Conservation (phyloP, 2,888 invertebrate genomes). For the Drosophila mulleri region DNA sequence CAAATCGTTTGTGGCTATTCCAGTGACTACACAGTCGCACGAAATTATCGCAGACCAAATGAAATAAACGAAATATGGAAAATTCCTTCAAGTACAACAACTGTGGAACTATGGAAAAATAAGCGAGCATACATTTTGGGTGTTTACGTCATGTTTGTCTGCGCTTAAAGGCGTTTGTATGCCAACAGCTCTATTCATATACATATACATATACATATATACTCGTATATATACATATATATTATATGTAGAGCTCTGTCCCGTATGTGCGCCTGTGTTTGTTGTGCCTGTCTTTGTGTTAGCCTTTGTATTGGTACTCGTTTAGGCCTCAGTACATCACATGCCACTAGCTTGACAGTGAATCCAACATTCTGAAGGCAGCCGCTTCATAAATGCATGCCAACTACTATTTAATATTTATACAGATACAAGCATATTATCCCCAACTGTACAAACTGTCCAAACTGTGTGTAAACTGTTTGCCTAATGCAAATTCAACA, state of each 20-base stretch:
- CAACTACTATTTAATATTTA: constrained; percentile 39
- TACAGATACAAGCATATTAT: constrained; percentile 24
- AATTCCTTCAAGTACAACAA: constrained; percentile 25
- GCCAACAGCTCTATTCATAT: constrained; percentile 19
- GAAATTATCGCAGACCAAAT: constrained; percentile 16
- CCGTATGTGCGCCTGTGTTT: constrained; percentile 35
- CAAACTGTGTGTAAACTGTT: constrained; percentile 24
- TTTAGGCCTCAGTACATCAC: constrained; percentile 12
- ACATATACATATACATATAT: constrained; percentile 11
- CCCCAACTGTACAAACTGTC: constrained; percentile 19
- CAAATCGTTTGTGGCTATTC: constrained; percentile 34
- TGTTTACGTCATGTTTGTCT: constrained; percentile 79
- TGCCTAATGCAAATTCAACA: constrained; percentile 55
- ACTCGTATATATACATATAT: constrained; percentile 23
- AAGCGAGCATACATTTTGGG: constrained; percentile 69
- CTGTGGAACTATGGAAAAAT: constrained; percentile 30
- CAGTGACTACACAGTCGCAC: constrained; percentile 15
- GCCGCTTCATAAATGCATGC: constrained; percentile 51
- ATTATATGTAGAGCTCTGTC: constrained; percentile 28
- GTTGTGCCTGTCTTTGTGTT: constrained; percentile 38
- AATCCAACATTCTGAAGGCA: constrained; percentile 32
- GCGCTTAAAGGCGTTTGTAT: constrained; percentile 44
- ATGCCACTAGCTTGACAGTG: constrained; percentile 30
- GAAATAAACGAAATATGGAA: constrained; percentile 17
- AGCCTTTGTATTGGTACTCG: constrained; percentile 35